Conservation (phyloP, 2,113 vertebrate genomes). For the Gavia stellata region DNA sequence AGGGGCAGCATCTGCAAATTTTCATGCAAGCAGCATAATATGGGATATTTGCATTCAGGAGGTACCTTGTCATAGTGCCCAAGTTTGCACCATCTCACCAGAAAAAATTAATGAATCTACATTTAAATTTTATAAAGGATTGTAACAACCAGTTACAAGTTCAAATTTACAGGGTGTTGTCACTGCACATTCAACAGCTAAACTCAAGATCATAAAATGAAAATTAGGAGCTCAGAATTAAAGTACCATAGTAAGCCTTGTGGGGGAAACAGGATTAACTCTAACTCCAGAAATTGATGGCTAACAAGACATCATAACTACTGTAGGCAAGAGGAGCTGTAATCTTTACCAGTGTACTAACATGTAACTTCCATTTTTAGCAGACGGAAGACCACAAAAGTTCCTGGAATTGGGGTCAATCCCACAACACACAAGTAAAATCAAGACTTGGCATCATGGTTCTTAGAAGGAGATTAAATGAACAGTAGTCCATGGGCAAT, state of each 20-base stretch:
- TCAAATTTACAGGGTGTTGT: neutral
- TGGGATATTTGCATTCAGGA: conserved; percentile 2
- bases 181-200: neutral
- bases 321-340: neutral
- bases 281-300: neutral
- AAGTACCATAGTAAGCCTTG: neutral
- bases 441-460: neutral
- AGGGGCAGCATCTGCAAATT: conserved; percentile 5
- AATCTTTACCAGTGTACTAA: neutral
- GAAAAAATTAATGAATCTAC: neutral
- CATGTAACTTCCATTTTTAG: neutral
- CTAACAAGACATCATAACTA: neutral
- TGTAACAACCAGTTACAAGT: neutral
- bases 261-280: neutral
- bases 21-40: conserved; percentile 51
- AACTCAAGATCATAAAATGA: neutral
- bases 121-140: neutral
- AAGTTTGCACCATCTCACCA: conserved; percentile 35
- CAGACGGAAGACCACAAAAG: neutral
- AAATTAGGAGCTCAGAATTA: neutral
- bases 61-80: conserved; percentile 14
- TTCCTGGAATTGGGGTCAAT: neutral
- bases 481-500: neutral
- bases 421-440: neutral
- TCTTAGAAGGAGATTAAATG: neutral